Evolutionary conservation across 2,888 invertebrate species (phyloP).

Genomic region (Agrilus cyanescens): DNA sequence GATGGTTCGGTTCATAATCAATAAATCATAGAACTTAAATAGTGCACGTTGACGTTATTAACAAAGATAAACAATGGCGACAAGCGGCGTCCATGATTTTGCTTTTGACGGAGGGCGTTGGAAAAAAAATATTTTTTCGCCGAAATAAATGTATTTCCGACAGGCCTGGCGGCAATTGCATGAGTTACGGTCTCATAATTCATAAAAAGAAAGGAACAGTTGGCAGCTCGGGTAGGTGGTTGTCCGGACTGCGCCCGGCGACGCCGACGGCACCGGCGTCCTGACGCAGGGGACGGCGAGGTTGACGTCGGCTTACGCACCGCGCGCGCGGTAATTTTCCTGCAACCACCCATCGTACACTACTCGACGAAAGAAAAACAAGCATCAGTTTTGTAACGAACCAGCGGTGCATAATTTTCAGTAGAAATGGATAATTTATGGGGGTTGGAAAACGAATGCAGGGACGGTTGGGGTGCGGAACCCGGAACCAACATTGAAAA

Average conservation of each 20-base stretch:
- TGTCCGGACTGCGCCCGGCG: slow-evolving; percentile 24
- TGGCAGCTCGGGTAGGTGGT: slow-evolving; percentile 33
- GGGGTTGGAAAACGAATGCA: no score
- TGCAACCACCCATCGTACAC: no score
- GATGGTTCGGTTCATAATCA: no score
- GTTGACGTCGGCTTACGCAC: slow-evolving; percentile 10
- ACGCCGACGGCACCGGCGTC: slow-evolving; percentile 18
- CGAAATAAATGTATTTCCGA: slow-evolving; percentile 32
- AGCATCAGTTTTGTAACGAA: no score
- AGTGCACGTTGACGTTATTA: background rate
- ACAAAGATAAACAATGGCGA: slow-evolving; percentile 10
- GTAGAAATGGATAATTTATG: no score
- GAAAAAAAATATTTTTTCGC: slow-evolving; percentile 15
- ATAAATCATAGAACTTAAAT: no score
- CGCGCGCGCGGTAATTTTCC: background rate
- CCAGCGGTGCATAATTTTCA: no score
- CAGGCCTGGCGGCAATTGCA: slow-evolving; percentile 32
- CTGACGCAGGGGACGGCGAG: slow-evolving; percentile 17
- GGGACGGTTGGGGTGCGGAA: no score
- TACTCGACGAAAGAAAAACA: no score
- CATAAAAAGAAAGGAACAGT: slow-evolving; percentile 33
- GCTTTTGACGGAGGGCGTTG: slow-evolving; percentile 11
- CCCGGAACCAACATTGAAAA: no score
- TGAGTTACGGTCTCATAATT: slow-evolving; percentile 35
- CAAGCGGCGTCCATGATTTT: slow-evolving; percentile 9